Evolutionary conservation across 2,888 invertebrate species (phyloP).

Genomic region (Ornithoptera priamus): DNA sequence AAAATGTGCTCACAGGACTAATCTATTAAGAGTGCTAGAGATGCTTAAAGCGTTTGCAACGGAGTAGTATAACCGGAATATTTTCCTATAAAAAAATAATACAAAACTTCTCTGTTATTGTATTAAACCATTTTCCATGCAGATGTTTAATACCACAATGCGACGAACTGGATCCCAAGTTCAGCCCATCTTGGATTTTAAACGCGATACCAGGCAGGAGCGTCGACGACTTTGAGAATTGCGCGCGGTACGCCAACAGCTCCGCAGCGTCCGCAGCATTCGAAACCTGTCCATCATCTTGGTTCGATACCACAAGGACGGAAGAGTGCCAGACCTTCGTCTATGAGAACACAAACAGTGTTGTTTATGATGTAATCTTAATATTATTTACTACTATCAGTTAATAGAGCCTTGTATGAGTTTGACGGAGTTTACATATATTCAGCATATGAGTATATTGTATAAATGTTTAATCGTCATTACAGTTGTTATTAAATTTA

Average conservation of each 20-base stretch:
- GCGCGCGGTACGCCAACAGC: constrained; percentile 51
- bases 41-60: too few relatives aligned
- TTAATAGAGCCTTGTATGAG: too few relatives aligned
- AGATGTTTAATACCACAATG: constrained; percentile 65
- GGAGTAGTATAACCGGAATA: too few relatives aligned
- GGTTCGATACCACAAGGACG: constrained; percentile 50
- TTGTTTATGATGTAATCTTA: constrained; percentile 67
- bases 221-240: constrained; percentile 50
- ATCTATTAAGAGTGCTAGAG: too few relatives aligned
- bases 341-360: constrained; percentile 60
- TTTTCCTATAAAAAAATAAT: too few relatives aligned
- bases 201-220: constrained; percentile 57
- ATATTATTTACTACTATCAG: too few relatives aligned
- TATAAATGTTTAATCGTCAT: too few relatives aligned
- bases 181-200: constrained; percentile 53
- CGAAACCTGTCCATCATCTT: constrained; percentile 52
- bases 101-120: too few relatives aligned
- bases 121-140: constrained; percentile 11
- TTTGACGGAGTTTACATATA: too few relatives aligned
- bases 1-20: too few relatives aligned
- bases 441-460: too few relatives aligned
- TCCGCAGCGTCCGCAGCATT: constrained; percentile 28
- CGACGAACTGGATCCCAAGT: constrained; percentile 52
- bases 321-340: constrained; percentile 53
- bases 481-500: too few relatives aligned